These are phyloP conservation scores for Calyptommatus sinebrachiatus DNA, from an alignment of 2,113 vertebrate genomes.

Conservation along the genomic window DNA sequence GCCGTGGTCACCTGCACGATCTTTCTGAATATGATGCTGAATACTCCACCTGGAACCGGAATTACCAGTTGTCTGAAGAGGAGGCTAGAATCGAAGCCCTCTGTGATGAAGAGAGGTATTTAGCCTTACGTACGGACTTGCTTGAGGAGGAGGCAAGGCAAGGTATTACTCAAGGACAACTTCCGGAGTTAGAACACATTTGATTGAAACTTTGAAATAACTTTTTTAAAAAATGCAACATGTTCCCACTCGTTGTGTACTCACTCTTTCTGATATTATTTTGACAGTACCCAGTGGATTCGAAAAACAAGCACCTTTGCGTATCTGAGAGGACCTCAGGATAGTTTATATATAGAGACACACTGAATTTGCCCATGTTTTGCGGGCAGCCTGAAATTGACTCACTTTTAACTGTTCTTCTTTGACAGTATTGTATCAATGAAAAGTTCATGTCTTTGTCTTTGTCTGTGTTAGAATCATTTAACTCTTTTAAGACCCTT, in stretches of 20 bases:
- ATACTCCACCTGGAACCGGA: constrained; percentile 92
- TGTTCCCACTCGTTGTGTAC: constrained; percentile 78
- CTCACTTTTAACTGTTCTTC: constrained; percentile 65
- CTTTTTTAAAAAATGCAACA: constrained; percentile 6
- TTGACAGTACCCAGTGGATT: constrained; percentile 85
- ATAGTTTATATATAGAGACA: constrained; percentile 82
- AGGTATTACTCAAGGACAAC: constrained; percentile 84
- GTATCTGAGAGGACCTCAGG: constrained; percentile 81
- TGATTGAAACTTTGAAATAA: constrained; percentile 42
- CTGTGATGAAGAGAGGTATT: constrained; percentile 98
- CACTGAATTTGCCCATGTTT: constrained; percentile 76
- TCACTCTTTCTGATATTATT: constrained; percentile 88
- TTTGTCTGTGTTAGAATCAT: constrained; percentile 56
- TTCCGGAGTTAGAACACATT: constrained; percentile 68
- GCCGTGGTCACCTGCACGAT: constrained; percentile 98
- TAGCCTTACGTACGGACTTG: constrained; percentile 98
- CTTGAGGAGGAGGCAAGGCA: constrained; percentile 98
- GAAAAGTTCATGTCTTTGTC: constrained; percentile 52
- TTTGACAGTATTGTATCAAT: constrained; percentile 68
- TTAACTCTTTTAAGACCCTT: constrained; percentile 56
- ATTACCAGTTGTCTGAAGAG: constrained; percentile 95
- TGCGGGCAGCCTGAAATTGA: constrained; percentile 78
- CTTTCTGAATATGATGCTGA: constrained; percentile 98
- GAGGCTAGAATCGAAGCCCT: constrained; percentile 94
- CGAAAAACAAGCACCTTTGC: constrained; percentile 82